Base-by-base conservation (phyloP, 2,113 vertebrate species). In the Aix galericulata region DNA sequence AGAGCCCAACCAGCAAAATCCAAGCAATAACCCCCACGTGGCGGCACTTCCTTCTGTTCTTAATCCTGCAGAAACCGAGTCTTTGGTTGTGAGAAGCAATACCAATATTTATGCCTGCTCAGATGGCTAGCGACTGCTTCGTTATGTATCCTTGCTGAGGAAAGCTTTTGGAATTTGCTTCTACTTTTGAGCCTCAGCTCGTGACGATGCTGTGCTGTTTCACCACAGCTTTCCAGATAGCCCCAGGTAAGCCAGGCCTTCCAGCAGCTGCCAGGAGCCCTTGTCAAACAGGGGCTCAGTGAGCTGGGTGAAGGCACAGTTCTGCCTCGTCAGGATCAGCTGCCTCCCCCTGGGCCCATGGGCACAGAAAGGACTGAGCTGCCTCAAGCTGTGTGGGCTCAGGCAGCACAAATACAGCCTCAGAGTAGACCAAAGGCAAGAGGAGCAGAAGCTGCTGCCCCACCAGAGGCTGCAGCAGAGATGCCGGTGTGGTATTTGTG, bases 261-360 rank as follows among this genome's bases (percentile, higher is more conserved):
- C 6, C 8, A 8, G 27, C 71, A 0, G 0, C 56, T 48, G 22
- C 48, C 77, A 66, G 36, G n/a, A 66, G 16, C 16, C 38, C 18
- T 78, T 36, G 88, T 52, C 64, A 72, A 25, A 18, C 32, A 8
- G 4, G 21, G 32, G 29, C 38, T 88, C 50, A 60, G 12, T 12
- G 84, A 69, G 11, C 20, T 77, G 31, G 15, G 29, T 62, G n/a
- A 83, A 91, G 81, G 42, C 52, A 74, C 12, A 11, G 18, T 32
- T 85, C 36, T 67, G 78, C 17, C 12, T 6, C 11, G 26, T 77
- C 44, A 67, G 23, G 29, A 86, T 40, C 8, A 77, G 48, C 22
- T 42, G 44, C 69, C 40, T 76, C 15, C n/a, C 31, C 36, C 22
- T n/a, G 32, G 52, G 8, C 17, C 55, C 12, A 14, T 0, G 0